These are phyloP conservation scores for Netelia virgata DNA, from an alignment of 2,888 invertebrate species.

Conservation along the genomic window DNA sequence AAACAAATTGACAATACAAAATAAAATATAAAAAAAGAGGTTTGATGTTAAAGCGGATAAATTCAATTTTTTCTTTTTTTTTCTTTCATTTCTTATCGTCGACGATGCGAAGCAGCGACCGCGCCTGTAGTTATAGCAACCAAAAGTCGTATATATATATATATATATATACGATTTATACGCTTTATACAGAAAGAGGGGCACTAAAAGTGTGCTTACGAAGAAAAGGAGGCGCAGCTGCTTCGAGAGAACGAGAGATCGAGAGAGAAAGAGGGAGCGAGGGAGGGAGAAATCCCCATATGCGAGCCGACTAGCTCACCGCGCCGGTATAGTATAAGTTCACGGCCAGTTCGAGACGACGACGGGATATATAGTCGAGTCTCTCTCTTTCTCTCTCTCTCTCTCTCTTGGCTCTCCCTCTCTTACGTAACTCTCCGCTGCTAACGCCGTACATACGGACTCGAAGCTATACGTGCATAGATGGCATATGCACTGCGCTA, in stretches of 20 bases:
- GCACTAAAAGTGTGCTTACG: conserved; percentile 7
- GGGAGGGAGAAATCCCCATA: conserved; percentile 71
- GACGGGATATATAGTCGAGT: conserved; percentile 60
- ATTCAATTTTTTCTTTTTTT: conserved; percentile 6
- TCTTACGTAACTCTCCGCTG: conserved; percentile 61
- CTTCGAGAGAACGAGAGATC: conserved; percentile 38
- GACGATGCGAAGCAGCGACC: neutral
- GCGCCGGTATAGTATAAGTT: conserved; percentile 81
- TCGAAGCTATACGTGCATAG: conserved; percentile 49
- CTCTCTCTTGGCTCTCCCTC: conserved; percentile 41
- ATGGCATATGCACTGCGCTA: conserved; percentile 10
- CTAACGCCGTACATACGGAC: conserved; percentile 38
- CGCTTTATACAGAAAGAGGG: conserved; percentile 15
- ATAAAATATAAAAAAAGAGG: neutral
- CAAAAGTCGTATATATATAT: neutral
- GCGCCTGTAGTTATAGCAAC: neutral
- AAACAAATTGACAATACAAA: neutral
- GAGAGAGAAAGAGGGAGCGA: conserved; percentile 58
- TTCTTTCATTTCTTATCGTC: neutral
- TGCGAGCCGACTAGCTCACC: conserved; percentile 69
- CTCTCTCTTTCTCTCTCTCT: conserved; percentile 61
- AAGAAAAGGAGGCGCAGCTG: conserved; percentile 61
- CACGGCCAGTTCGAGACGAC: conserved; percentile 82
- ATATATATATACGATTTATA: neutral
- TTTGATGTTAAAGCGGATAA: conserved; percentile 6